Evolutionary conservation across 2,888 invertebrate species (phyloP).

Genomic region (Aromia moschata): DNA sequence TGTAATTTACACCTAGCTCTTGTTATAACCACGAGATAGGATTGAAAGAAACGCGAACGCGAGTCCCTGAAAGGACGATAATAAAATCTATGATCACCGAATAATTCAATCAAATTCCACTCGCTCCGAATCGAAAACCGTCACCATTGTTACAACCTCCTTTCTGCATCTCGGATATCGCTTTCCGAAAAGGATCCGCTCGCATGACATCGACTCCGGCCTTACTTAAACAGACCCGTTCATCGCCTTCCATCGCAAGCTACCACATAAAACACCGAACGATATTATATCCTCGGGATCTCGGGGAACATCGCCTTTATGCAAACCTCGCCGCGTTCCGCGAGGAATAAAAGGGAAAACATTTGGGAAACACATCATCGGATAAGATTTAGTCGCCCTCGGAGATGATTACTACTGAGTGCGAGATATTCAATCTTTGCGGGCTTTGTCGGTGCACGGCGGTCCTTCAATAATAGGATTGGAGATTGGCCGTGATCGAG

Average conservation of each 20-base stretch:
- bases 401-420: slow-evolving; percentile 43
- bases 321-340: slow-evolving; percentile 16
- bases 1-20: too few species aligned
- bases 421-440: slow-evolving; percentile 47
- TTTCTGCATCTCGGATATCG: background rate
- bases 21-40: too few species aligned
- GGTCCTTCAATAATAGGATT: slow-evolving; percentile 50
- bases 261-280: slow-evolving; percentile 4
- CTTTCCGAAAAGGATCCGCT: background rate
- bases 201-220: background rate
- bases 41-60: too few species aligned
- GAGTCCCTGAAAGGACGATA: too few species aligned
- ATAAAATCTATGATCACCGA: too few species aligned
- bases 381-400: slow-evolving; percentile 38
- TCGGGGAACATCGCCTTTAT: slow-evolving; percentile 14
- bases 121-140: too few species aligned
- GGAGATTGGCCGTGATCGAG: slow-evolving; percentile 51
- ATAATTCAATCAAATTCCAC: too few species aligned
- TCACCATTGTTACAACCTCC: too few species aligned
- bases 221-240: slow-evolving; percentile 5
- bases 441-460: slow-evolving; percentile 52
- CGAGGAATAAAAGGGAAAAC: slow-evolving; percentile 37
- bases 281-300: slow-evolving; percentile 14
- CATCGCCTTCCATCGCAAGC: slow-evolving; percentile 4
- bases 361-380: slow-evolving; percentile 38